Evolutionary conservation across 2,888 invertebrate species (phyloP), one percentile per base, ranked within the genome.

Genomic region (Brenthis ino): DNA sequence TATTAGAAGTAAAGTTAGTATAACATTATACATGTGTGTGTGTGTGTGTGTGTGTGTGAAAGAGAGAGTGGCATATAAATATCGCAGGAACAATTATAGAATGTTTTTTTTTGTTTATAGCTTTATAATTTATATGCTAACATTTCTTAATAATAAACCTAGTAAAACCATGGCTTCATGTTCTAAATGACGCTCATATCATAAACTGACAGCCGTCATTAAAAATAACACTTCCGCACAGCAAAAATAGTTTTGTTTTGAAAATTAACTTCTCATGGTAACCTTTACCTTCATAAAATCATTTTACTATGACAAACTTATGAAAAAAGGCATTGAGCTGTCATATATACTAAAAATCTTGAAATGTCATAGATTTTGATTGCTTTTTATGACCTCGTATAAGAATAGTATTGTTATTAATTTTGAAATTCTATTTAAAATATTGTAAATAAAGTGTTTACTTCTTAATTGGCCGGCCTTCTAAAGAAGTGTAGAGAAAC

Each of bases 271-370:
- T 65, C 54, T 55, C 56, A 61, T 65, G 37, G 60, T 61, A 65
- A 65, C 65, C 69, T 69, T 57, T 37, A 63, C 69, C 69, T 69
- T 61, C 65, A 53, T 57, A n/a, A 51, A 57, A 28, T 57, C 51
- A 60, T n/a, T 56, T 57, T 37, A 43, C 8, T 43, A 48, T 33
- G 61, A 68, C 57, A 65, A 65, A 61, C 55, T 47, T 58, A 43
- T 57, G 60, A 67, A 56, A 33, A 54, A 55, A 55, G 61, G 60
- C 69, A 67, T 53, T 64, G 60, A 63, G 65, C 69, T 69, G 72
- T 70, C 69, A 54, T 20, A 54, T 20, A 60, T 54, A 20, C 54
- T 43, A 55, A 58, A 65, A 37, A 48, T 64, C 53, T 65, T 57
- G 64, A 48, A 70, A 68, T 61, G 60, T 43, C 37, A 68, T 54